A percentile compares a stretch with the other conserved stretches of the same genome.
Evolutionary conservation across 2,888 invertebrate genomes (phyloP).

Genomic region (Drosophila picticornis): DNA sequence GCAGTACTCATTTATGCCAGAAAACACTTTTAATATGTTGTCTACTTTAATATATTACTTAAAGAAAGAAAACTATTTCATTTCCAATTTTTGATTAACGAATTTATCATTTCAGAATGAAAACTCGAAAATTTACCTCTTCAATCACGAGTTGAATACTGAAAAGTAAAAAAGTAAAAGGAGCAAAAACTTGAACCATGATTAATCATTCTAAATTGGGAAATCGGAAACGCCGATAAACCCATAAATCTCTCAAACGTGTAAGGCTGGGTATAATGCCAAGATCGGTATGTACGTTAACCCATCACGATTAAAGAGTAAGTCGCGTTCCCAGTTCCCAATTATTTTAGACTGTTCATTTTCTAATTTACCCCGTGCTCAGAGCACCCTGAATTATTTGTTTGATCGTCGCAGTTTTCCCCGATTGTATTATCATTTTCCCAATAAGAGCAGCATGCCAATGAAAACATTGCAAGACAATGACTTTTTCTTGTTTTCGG

Average conservation of each 20-base stretch:
- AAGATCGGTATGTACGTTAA: no score
- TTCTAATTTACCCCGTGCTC: neutral
- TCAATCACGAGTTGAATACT: neutral
- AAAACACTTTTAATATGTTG: no score
- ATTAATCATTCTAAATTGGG: neutral
- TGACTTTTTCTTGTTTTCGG: constrained; percentile 13
- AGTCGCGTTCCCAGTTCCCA: neutral
- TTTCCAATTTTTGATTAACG: no score
- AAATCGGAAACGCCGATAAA: neutral
- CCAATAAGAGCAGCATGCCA: neutral
- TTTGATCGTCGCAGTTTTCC: neutral
- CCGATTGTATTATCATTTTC: neutral
- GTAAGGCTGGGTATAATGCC: neutral
- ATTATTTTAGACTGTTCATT: neutral
- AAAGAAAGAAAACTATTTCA: no score
- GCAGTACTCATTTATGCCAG: neutral
- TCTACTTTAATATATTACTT: no score
- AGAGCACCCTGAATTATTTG: neutral
- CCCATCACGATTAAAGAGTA: neutral
- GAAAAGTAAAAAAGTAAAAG: neutral
- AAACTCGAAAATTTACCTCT: no score
- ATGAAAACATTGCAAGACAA: constrained; percentile 31
- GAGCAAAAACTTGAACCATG: neutral
- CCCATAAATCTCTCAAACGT: neutral
- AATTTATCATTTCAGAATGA: no score